Base-by-base conservation (phyloP, 2,888 invertebrate genomes). In the Lordiphosa andalusiaca region DNA sequence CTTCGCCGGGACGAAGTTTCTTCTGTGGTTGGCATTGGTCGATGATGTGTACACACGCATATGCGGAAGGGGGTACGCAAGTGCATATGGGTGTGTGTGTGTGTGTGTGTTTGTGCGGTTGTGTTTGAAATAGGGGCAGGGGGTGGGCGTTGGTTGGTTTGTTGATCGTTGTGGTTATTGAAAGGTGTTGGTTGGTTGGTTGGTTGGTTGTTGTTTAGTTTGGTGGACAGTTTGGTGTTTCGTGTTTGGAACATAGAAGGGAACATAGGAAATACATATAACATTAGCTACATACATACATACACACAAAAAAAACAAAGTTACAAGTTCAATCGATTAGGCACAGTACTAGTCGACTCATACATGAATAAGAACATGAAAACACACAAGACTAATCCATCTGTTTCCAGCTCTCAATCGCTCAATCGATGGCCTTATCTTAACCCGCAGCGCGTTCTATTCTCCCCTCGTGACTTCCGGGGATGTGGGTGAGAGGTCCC, bases 1-100 rank as follows among this genome's bases (percentile, higher is more conserved):
- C 95, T 93, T 96, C 96, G 90, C 96, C 96, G 86, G 96, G 96
- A 88, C 96, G 95, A 91, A 96, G 95, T 93, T 96, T 87, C 83
- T 88, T 85, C 86, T 87, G 66, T 30, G 48, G 49, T 62, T 66
- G 52, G 62, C 30, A 38, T 55, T 42, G 38, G 38, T 60, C 51
- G 48, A 54, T 55, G 49, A 47, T 55, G 55, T 39, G 37, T 63
- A 21, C 38, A 30, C 30, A 39, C 65, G 71, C 61, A 65, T 64
- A 47, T 56, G 33, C 16, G 16, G 16, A 16, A 16, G 16, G 16
- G 16, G 16, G 16, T 16, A 16, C 16, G 16, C 16, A 16, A 16
- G 41, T 61, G 40, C 39, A 19, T 46, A 23, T 53, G 36, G 58
- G 46, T 49, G 57, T 48, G 42, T 53, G 46, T 47, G 46, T 53